Conservation (phyloP, 2,113 vertebrate species). For the Erythrolamprus reginae region DNA sequence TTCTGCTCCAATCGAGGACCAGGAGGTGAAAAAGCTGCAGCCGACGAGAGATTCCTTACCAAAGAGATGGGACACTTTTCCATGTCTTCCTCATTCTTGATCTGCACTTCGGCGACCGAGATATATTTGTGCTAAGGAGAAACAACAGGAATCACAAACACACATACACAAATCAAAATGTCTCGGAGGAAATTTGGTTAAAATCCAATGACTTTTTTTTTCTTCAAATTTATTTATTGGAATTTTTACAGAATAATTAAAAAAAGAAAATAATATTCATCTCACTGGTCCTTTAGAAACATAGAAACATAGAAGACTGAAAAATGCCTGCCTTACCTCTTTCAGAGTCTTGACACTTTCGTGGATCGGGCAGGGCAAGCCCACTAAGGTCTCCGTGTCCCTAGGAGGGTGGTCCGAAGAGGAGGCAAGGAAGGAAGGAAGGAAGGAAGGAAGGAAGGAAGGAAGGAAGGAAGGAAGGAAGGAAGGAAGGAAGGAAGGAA, state of each 20-base stretch:
- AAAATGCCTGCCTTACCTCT: conserved; percentile 80
- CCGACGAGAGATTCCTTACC: conserved; percentile 70
- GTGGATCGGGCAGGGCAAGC: conserved; percentile 90
- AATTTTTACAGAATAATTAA: too few species aligned
- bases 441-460: accelerated
- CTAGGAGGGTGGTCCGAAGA: conserved; percentile 56
- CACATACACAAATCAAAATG: not conserved
- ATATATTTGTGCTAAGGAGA: conserved; percentile 88
- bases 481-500: accelerated
- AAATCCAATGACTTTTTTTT: not conserved
- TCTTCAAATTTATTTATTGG: too few species aligned
- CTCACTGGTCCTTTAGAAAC: too few species aligned
- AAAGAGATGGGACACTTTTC: conserved; percentile 91
- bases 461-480: not conserved
- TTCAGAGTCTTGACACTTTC: conserved; percentile 97
- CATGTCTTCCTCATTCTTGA: conserved; percentile 88
- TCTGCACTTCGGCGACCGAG: conserved; percentile 92
- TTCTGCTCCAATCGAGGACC: too few species aligned
- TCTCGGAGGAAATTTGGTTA: not conserved
- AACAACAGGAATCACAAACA: not conserved
- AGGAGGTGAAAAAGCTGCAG: too few species aligned
- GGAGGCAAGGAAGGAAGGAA: accelerated
- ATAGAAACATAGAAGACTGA: too few species aligned
- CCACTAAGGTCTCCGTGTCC: conserved; percentile 92
- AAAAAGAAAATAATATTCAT: too few species aligned